Base-by-base conservation (phyloP, 2,888 invertebrate species). In the Myopa tessellatipennis region DNA sequence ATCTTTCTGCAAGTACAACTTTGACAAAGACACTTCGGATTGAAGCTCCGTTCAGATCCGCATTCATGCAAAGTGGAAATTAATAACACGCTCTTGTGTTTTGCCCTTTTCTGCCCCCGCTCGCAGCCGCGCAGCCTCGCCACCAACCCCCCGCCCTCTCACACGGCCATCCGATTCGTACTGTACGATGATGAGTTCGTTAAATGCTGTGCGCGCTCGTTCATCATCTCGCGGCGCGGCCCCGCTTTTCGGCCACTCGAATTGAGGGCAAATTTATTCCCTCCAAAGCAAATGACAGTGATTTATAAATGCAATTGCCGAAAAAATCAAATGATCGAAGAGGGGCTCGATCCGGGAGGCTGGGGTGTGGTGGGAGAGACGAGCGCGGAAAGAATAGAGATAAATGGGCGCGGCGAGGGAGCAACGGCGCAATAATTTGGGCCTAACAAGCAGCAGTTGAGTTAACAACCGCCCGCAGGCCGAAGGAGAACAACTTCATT, bases 61-160 rank as follows among this genome's bases (percentile, higher is more conserved):
- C 52, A 74, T 67, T 68, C 74, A 74, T 74, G 74, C 74, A 74
- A 74, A 74, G 67, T 74, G 74, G 65, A 74, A 74, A 74, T 74
- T 74, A 74, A 74, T 74, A 74, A 74, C 40, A 65, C 67, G 74
- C 58, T 74, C 67, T 73, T 73, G 73, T 73, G 73, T 52, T 58
- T 38, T 52, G 52, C 36, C 50, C 63, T 12, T 36, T 26, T 7
- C n/a, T 18, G n/a, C 10, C 16, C 5, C 18, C 18, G 26, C 65
- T 67, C 38, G 40, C 36, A 16, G 12, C 67, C n/a, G 34, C 34
- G 8, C 65, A 2, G n/a, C n/a, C n/a, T 16, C 38, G 36, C 16
- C 16, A n/a, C n/a, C n/a, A n/a, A n/a, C n/a, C n/a, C n/a, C n/a
- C n/a, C n/a, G 10, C 67, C 26, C 16, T 16, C 67, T 67, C 67